Conservation (phyloP, 2,888 invertebrate genomes). For the Thera britannica region DNA sequence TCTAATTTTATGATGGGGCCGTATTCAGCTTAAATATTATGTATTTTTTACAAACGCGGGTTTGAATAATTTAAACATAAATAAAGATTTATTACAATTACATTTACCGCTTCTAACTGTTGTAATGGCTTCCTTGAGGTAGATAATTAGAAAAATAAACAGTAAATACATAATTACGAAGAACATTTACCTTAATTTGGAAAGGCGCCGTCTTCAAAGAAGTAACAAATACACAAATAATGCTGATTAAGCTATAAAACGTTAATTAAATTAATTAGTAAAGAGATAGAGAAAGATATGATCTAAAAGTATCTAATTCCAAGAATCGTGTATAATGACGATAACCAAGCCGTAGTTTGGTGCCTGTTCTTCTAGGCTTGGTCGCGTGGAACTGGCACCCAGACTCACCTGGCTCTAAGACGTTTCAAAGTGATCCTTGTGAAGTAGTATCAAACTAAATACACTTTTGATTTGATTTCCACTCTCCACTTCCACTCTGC, state of each 20-base stretch:
- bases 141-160: slow-evolving; percentile 16
- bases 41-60: too few relatives aligned
- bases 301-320: slow-evolving; percentile 3
- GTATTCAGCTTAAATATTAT: too few relatives aligned
- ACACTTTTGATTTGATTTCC: too few relatives aligned
- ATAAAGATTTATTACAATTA: neutral
- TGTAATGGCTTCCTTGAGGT: slow-evolving; percentile 24
- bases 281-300: slow-evolving; percentile 10
- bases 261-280: slow-evolving; percentile 15
- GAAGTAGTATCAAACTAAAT: too few relatives aligned
- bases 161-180: slow-evolving; percentile 15
- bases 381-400: too few relatives aligned
- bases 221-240: slow-evolving; percentile 8
- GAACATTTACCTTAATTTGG: slow-evolving; percentile 9
- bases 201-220: slow-evolving; percentile 6
- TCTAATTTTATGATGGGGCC: too few relatives aligned
- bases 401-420: too few relatives aligned
- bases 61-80: neutral
- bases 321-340: slow-evolving; percentile 13
- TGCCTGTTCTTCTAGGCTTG: too few relatives aligned
- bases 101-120: slow-evolving; percentile 10
- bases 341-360: neutral
- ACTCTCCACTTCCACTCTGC: too few relatives aligned
- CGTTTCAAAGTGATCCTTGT: too few relatives aligned
- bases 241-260: slow-evolving; percentile 8